These are phyloP conservation scores for Hypsopygia costalis DNA, from an alignment of 2,888 invertebrate species.

Conservation along the genomic window DNA sequence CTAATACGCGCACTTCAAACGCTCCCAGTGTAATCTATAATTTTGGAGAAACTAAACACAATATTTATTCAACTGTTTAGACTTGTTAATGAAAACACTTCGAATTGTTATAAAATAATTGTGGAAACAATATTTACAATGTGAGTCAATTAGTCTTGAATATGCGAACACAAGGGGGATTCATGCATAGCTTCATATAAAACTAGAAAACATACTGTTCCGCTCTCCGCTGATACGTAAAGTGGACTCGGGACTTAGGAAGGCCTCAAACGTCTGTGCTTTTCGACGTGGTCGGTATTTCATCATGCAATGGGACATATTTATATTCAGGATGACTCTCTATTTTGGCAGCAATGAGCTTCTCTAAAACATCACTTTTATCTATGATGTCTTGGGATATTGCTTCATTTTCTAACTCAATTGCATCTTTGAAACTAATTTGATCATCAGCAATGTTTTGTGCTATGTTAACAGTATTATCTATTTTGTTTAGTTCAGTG, in stretches of 20 bases:
- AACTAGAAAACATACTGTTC: slow-evolving; percentile 65
- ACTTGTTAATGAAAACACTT: neutral
- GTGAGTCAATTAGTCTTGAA: neutral
- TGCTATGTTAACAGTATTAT: slow-evolving; percentile 13
- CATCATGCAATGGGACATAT: slow-evolving; percentile 55
- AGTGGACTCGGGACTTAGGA: slow-evolving; percentile 36
- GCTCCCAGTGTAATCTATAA: too few species aligned
- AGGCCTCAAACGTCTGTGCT: slow-evolving; percentile 64
- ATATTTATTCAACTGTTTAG: too few species aligned
- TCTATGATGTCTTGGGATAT: slow-evolving; percentile 54
- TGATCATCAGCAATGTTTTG: slow-evolving; percentile 30
- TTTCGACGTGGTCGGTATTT: slow-evolving; percentile 56
- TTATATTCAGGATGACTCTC: slow-evolving; percentile 70
- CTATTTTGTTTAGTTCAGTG: slow-evolving; percentile 31
- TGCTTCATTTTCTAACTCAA: slow-evolving; percentile 38
- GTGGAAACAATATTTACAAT: neutral
- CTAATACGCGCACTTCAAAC: too few species aligned
- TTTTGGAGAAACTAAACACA: too few species aligned
- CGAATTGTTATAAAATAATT: neutral
- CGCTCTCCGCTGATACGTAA: slow-evolving; percentile 35
- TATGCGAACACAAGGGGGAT: slow-evolving; percentile 5
- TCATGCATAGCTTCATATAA: slow-evolving; percentile 25
- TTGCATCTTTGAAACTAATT: slow-evolving; percentile 41
- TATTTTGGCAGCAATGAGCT: slow-evolving; percentile 64
- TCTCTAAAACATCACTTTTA: slow-evolving; percentile 64